Evolutionary conservation across 2,888 invertebrate species (phyloP), one percentile per base, ranked within the genome.

Genomic region (Ochropacha duplaris): DNA sequence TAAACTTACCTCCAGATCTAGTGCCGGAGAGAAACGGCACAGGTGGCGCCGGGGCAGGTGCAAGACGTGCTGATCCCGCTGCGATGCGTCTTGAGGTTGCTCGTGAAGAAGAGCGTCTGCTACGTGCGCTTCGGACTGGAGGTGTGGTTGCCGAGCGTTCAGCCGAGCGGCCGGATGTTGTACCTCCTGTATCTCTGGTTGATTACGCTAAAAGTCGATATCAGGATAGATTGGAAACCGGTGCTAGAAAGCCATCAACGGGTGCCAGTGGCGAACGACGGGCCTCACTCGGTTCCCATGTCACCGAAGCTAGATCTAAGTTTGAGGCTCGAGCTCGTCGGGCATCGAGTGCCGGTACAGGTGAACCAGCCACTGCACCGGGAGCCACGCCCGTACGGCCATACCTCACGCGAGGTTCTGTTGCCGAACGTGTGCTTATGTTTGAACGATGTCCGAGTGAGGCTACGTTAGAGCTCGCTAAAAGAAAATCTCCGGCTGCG

Each of bases 401-500:
- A 16, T 97, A 97, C 87, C 93, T 98, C 56, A 97, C 97, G 49
- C 94, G 98, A 60, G 98, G 98, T 24, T 98, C 98, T 5, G 98
- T 98, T 2, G 98, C 98, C 24, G 98, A 98, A 81, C 93, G 98
- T 54, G 98, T 98, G 64, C 94, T 98, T 65, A 97, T 98, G 88
- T 98, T 98, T 83, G 98, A 98, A 87, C 95, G 96, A 85, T 97
- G 97, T 78, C 98, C 97, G 39, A 97, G 96, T 79, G 97, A 96
- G 81, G 90, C 96, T 60, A 91, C 96, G 54, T 83, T 96, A 70
- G 95, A 96, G 74, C 78, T 92, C 50, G 92, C 92, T 50, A 96
- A 96, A 81, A 92, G 96, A 65, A 94, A 94, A 74, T 89, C 94
- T 58, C 92, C 91, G 49, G 90, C 88, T 28, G 91, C 93, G 28